Evolutionary conservation across 2,113 vertebrate species (phyloP).

Genomic region (Pseudorectes ferrugineus): DNA sequence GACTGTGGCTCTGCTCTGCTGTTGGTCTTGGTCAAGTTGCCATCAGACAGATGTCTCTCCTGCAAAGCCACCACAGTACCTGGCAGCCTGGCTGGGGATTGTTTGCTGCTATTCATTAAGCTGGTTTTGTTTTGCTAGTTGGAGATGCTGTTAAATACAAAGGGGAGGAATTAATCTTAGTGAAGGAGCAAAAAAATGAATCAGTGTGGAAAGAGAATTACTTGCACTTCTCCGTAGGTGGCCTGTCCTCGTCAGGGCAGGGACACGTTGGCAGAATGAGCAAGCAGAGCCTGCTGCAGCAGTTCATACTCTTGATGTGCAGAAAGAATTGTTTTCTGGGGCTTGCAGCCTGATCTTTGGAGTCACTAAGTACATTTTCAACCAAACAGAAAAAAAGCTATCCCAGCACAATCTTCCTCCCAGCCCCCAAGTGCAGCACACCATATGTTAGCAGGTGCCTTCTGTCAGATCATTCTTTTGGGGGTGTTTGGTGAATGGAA

Average conservation of each 20-base stretch:
- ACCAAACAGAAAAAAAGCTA: background rate
- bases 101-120: background rate
- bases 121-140: background rate
- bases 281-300: background rate
- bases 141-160: background rate
- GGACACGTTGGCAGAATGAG: background rate
- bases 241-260: rapidly evolving
- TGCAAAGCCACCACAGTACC: background rate
- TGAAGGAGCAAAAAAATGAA: background rate
- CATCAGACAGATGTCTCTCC: background rate
- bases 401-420: background rate
- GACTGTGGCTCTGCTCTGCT: background rate
- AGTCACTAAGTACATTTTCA: background rate
- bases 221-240: background rate
- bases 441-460: background rate
- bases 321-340: background rate
- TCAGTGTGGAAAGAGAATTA: background rate
- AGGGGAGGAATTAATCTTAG: background rate
- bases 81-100: background rate
- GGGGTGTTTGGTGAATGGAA: background rate
- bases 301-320: rapidly evolving
- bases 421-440: background rate
- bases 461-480: background rate
- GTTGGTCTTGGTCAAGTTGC: background rate
- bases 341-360: background rate